Base-by-base conservation (phyloP, 2,888 invertebrate species). In the Endotricha flammealis region DNA sequence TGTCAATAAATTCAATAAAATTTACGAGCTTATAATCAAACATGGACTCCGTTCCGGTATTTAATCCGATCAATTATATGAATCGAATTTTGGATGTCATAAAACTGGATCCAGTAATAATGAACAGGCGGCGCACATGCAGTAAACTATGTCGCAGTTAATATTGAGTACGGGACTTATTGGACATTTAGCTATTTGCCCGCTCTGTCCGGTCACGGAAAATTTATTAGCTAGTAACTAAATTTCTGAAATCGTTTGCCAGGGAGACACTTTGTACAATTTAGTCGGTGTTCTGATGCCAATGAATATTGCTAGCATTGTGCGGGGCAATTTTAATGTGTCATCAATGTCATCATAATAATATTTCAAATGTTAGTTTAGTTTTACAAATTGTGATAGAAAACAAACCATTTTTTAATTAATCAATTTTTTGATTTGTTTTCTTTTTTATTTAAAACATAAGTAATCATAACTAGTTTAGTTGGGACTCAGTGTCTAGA, bases 61-160 rank as follows among this genome's bases (percentile, higher is more conserved):
- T 76, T 68, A 71, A 70, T 66, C 70, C 64, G 71, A 70, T 74
- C 77, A 74, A 75, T 77, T 77, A 74, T 78, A 71, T 68, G 69
- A 72, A 73, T 77, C 52, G 65, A 65, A 71, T 71, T 79, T 72
- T 62, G 65, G 71, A 74, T 64, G 73, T 74, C 74, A 81, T 83
- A 81, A 82, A 82, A 79, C 69, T 70, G 75, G 58, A 63, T 64
- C 55, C 44, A 48, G 74, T 58, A 67, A 77, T 86, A 82, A 83
- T 79, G 75, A 78, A 77, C 85, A 81, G 72, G 62, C 73, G 83
- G 81, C 63, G 81, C 63, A 59, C 61, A 55, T 59, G 69, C 73
- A 62, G 69, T 80, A 73, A 82, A 82, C 77, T 79, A 74, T 77
- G 78, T 70, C 60, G 70, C 72, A 65, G 76, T 78, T 79, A 79